These are phyloP conservation scores for Gyrodactylus bullatarudis DNA, from an alignment of 1,140 invertebrate species.

Conservation along the genomic window DNA sequence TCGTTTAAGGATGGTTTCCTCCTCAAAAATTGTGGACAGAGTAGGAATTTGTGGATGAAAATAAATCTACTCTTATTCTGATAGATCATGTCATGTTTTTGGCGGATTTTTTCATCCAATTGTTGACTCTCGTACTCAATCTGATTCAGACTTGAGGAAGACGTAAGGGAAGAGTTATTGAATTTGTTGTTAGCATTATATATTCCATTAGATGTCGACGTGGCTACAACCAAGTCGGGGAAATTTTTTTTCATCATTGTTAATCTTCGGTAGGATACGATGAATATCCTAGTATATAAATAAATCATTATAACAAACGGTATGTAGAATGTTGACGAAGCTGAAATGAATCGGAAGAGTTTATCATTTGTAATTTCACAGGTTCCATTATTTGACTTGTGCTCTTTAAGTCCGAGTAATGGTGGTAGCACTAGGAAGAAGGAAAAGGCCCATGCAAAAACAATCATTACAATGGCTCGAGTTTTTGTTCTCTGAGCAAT, in stretches of 20 bases:
- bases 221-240: not conserved
- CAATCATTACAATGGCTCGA: not conserved
- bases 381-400: not conserved
- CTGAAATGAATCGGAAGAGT: not conserved
- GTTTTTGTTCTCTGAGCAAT: not conserved
- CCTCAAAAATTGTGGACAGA: not conserved
- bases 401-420: not conserved
- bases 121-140: too few relatives aligned
- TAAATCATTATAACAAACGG: slow-evolving; percentile 54
- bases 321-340: slow-evolving; percentile 34
- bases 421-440: not conserved
- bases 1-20: not conserved
- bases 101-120: too few relatives aligned
- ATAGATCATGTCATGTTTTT: too few relatives aligned
- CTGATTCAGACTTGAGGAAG: too few relatives aligned
- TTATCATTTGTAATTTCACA: not conserved
- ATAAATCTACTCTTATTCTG: not conserved
- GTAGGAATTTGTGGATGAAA: not conserved
- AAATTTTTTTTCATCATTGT: not conserved
- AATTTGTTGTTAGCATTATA: not conserved
- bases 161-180: too few relatives aligned
- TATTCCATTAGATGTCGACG: not conserved
- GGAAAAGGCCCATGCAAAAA: not conserved
- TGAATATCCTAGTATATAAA: slow-evolving; percentile 54
- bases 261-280: slow-evolving; percentile 9